Base-by-base conservation (phyloP, 2,797 vertebrate genomes). In the Rhodeus uyekii region DNA sequence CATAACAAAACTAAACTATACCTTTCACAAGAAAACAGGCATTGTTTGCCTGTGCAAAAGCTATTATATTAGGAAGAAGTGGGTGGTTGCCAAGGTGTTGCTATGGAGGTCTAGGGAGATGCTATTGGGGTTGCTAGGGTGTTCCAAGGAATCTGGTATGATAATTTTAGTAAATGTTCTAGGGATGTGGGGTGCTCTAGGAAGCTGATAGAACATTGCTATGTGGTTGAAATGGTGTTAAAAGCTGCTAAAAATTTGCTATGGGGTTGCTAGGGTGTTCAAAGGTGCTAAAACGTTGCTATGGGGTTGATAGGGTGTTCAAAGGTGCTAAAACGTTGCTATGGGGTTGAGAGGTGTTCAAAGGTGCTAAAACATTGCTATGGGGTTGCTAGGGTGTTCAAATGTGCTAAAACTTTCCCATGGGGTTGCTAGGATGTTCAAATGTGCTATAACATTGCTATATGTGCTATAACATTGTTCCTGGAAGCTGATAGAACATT, bases 391-490 rank as follows among this genome's bases (percentile, higher is more conserved):
- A 27, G 1, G 53, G n/a, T 12, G 22, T 5, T 50, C 2, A 1
- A 50, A 8, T 2, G 7, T 53, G 7, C 8, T 2, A 55, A 0
- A 2, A 55, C 1, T 2, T 5, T 58, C 4, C 1, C 5, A 13
- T 27, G 2, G 5, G 12, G 5, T 60, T 60, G 22, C 13, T 16
- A 60, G 4, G 4, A n/a, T 55, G 53, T 24, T 24, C 0, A 2
- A 55, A 2, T 3, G 14, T 16, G 13, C 14, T 39, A 9, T 19
- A 22, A 19, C 48, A 2, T 50, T 50, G 18, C 1, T 50, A 22
- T n/a, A 4, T 0, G 24, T 5, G 53, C 0, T 24, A 5, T 0
- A 0, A 27, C 2, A 2, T 13, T 27, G n/a, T n/a, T n/a, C n/a
- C n/a, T n/a, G n/a, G n/a, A n/a, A n/a, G n/a, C n/a, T n/a, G n/a